Evolutionary conservation across 2,888 invertebrate species (phyloP).

Genomic region (Mythimna albipuncta): DNA sequence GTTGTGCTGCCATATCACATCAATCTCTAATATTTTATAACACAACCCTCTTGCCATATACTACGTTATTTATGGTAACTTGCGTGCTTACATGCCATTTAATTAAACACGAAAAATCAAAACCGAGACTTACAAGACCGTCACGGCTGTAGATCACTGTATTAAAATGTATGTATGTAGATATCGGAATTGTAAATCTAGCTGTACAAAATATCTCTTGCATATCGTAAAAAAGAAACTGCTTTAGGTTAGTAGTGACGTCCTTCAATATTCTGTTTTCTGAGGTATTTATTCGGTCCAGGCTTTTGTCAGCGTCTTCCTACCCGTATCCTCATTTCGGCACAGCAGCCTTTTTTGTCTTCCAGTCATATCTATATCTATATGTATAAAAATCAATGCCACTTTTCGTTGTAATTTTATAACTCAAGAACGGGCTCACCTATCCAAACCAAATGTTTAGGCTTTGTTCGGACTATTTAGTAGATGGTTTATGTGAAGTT

Average conservation of each 20-base stretch:
- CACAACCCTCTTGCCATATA: not conserved
- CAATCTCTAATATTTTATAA: no score
- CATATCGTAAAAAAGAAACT: not conserved
- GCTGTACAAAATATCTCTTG: conserved; percentile 6
- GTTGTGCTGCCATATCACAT: no score
- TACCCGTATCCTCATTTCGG: no score
- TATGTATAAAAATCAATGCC: no score
- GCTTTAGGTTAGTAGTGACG: not conserved
- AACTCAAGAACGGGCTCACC: no score
- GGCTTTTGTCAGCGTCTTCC: no score
- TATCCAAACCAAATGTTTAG: no score
- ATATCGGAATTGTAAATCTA: conserved; percentile 6
- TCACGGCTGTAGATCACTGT: conserved; percentile 29
- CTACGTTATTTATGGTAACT: conserved; percentile 13
- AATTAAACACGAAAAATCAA: conserved; percentile 36
- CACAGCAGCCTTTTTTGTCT: no score
- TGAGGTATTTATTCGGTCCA: not conserved
- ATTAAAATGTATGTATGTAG: conserved; percentile 24
- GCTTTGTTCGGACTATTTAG: no score
- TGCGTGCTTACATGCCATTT: conserved; percentile 41
- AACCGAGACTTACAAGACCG: conserved; percentile 33
- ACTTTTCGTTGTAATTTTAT: no score
- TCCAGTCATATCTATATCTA: no score
- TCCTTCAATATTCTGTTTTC: not conserved
- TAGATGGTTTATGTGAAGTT: no score